Base-by-base conservation (phyloP, 2,888 invertebrate genomes). In the Punctoribates punctum region DNA sequence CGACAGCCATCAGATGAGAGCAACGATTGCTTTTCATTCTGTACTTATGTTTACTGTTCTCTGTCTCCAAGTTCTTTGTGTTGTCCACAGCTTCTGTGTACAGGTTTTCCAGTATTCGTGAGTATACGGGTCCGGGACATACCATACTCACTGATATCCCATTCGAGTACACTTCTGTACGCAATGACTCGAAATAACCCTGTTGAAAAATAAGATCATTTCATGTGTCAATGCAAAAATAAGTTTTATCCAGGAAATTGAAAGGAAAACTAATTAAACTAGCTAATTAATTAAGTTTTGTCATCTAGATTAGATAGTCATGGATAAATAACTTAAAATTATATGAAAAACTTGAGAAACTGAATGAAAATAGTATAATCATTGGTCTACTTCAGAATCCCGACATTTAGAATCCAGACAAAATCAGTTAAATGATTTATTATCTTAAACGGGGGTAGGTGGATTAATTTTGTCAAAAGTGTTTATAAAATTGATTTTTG, bases 81-180 rank as follows among this genome's bases (percentile, higher is more conserved):
- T 78, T 73, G 76, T 88, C 89, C 1, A 83, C 80, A 79, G 87
- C 87, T 8, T 85, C 88, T 0, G 91, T 92, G 81, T 90, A 91
- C 78, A 89, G 87, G 81, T 89, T 87, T 48, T 86, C 82, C 48
- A 91, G 85, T 79, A 92, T 88, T 79, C 89, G 88, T 0, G 91
- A 90, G 81, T 89, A 89, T 20, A 89, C 87, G 3, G 92, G 91
- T 6, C 93, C 93, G 0, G 93, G 92, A 81, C 91, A 91, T 48
- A 91, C 85, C 62, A 91, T 82, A 0, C 90, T 89, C 0, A 92
- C 87, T 42, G 86, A 81, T 73, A 92, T 85, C 74, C 78, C 78
- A 38, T 76, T 70, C 62, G 86, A 84, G n/a, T 85, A 85, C 38
- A 86, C 80, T 82, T 91, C 91, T 17, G 83, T 82, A 74, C 88